phyloP scores from a whole-genome alignment of 37 sponge, comb jelly and placozoan species.

The Cladorhizidae sp. region DNA sequence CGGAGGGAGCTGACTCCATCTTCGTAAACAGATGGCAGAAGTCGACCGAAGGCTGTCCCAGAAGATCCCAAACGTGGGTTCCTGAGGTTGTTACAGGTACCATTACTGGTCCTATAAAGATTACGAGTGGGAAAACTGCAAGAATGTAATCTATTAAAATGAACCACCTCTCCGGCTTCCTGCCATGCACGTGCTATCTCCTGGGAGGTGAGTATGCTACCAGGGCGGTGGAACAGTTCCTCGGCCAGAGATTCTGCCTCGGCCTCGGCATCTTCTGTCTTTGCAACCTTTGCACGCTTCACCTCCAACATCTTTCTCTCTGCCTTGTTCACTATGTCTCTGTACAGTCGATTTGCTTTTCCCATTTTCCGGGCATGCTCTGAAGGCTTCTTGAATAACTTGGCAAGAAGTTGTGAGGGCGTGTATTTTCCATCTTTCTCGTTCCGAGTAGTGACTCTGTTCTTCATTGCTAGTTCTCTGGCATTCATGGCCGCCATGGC shows the following conservation, averaged over 20 bases:
- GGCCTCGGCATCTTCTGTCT: constrained; percentile 4
- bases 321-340: constrained; percentile 50
- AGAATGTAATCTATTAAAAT: not conserved
- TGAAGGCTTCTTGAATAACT: constrained; percentile 52
- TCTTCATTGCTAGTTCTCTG: not conserved
- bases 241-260: constrained; percentile 56
- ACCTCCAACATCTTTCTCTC: constrained; percentile 46
- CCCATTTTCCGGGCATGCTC: constrained; percentile 34
- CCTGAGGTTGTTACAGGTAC: constrained; percentile 83
- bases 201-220: constrained; percentile 43
- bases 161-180: constrained; percentile 26
- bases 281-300: not conserved
- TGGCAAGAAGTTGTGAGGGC: constrained; percentile 5
- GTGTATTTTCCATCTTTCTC: constrained; percentile 20
- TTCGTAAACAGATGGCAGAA: constrained; percentile 74
- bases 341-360: constrained; percentile 21
- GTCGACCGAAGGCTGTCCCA: constrained; percentile 49
- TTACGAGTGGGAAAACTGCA: constrained; percentile 9
- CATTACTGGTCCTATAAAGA: constrained; percentile 61
- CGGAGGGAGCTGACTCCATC: constrained; percentile 57
- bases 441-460: not conserved
- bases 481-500: constrained; percentile 8
- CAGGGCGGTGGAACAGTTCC: constrained; percentile 52
- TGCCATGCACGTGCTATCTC: constrained; percentile 35
- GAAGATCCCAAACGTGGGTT: constrained; percentile 72